Conservation (phyloP, 1,140 invertebrate species). For the Akabosia matsudoensis region DNA sequence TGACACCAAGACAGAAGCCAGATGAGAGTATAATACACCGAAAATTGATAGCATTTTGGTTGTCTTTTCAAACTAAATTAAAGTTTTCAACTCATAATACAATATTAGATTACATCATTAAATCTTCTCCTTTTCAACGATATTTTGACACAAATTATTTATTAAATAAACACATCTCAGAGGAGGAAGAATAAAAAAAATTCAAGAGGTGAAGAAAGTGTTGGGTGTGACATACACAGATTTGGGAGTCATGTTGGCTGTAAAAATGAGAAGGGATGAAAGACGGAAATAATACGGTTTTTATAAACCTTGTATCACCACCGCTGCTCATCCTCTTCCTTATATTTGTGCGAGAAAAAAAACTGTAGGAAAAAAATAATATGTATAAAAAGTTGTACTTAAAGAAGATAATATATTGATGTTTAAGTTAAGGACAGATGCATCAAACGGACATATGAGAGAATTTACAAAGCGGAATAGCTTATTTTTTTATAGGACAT, state of each 20-base stretch:
- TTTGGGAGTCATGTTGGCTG: conserved; percentile 1
- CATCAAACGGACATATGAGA: too few relatives aligned
- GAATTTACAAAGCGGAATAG: too few relatives aligned
- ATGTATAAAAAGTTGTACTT: too few relatives aligned
- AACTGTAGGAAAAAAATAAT: too few relatives aligned
- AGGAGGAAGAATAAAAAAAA: too few relatives aligned
- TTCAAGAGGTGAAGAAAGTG: conserved; percentile 2
- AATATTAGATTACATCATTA: neutral
- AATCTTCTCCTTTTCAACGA: neutral
- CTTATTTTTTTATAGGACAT: too few relatives aligned
- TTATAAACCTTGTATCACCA: neutral
- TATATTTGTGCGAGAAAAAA: too few relatives aligned
- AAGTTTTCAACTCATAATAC: neutral
- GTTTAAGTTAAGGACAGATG: too few relatives aligned
- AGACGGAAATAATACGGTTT: conserved; percentile 3
- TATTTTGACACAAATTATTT: conserved; percentile 15
- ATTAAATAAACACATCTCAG: conserved; percentile 1
- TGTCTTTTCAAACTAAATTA: neutral
- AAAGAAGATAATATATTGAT: too few relatives aligned
- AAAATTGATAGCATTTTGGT: neutral
- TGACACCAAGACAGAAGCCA: too few relatives aligned
- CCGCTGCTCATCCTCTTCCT: neutral
- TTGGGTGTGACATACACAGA: conserved; percentile 4
- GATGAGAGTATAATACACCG: too few relatives aligned
- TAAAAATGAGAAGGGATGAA: conserved; percentile 7